phyloP scores from a whole-genome alignment of 1,140 invertebrate genomes.

The Leptonema lineaticorne region DNA sequence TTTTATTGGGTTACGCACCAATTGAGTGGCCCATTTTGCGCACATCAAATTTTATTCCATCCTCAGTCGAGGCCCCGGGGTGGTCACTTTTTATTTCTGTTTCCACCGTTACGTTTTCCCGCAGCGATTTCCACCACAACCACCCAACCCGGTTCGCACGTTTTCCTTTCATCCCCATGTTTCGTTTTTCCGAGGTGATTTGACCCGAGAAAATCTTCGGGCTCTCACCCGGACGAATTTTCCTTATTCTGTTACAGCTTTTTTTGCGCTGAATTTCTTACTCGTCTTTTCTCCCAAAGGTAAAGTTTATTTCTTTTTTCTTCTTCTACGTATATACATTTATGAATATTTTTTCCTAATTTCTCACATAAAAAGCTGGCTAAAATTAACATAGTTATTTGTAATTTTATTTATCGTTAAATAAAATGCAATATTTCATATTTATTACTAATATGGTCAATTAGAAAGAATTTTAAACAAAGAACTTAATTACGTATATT shows the following conservation, averaged over 20 bases:
- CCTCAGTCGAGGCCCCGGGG: slow-evolving; percentile 5
- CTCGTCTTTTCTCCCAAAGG: slow-evolving; percentile 4
- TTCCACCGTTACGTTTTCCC: slow-evolving; percentile 24
- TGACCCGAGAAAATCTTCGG: slow-evolving; percentile 19
- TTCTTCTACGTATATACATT: slow-evolving; percentile 11
- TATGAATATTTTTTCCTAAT: slow-evolving; percentile 28
- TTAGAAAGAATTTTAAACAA: too few relatives aligned
- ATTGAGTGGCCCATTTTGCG: slow-evolving; percentile 40
- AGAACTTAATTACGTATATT: too few relatives aligned
- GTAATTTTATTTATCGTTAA: too few relatives aligned
- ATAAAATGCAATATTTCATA: too few relatives aligned
- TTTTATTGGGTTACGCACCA: slow-evolving; percentile 26
- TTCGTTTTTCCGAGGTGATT: slow-evolving; percentile 23
- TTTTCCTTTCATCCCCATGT: slow-evolving; percentile 29
- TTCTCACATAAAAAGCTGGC: not conserved
- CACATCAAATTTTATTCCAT: slow-evolving; percentile 38
- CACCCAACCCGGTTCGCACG: slow-evolving; percentile 16
- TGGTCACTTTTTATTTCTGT: slow-evolving; percentile 29
- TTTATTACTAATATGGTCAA: too few relatives aligned
- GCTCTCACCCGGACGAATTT: slow-evolving; percentile 15
- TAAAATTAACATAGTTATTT: too few relatives aligned
- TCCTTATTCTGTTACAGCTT: slow-evolving; percentile 20
- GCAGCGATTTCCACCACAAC: slow-evolving; percentile 13
- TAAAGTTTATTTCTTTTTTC: slow-evolving; percentile 19
- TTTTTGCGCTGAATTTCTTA: slow-evolving; percentile 26